A percentile compares a stretch with the other conserved stretches of the same genome.
Conservation (phyloP, 2,797 vertebrate species). For the Pseudotriccus pelzelni region DNA sequence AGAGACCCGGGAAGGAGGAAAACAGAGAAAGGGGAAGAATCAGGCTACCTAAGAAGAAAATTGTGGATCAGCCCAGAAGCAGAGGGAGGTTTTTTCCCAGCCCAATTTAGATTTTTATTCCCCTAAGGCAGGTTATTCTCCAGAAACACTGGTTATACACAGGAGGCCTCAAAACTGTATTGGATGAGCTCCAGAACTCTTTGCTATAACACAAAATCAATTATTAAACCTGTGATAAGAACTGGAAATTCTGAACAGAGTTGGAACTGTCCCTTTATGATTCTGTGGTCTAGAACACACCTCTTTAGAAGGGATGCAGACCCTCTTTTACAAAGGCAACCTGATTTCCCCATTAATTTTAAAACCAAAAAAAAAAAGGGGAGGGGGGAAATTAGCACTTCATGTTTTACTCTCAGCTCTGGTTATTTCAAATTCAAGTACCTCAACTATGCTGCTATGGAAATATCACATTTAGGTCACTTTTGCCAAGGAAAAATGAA, state of each 20-base stretch:
- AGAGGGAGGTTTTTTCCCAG: neutral
- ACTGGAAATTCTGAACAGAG: neutral
- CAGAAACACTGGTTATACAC: neutral
- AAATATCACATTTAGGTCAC: neutral
- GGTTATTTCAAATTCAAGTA: neutral
- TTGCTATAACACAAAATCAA: neutral
- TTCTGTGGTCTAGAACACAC: neutral
- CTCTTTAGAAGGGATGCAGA: neutral
- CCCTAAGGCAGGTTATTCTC: neutral
- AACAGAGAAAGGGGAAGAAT: neutral
- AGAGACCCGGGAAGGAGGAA: neutral
- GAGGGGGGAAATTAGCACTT: neutral
- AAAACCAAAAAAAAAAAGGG: neutral
- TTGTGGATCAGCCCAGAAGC: neutral
- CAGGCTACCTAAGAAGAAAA: neutral
- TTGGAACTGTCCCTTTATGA: neutral
- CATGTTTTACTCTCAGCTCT: neutral
- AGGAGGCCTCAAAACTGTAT: neutral
- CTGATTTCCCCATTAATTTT: neutral
- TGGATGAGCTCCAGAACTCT: neutral
- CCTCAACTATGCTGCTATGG: neutral
- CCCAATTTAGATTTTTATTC: neutral
- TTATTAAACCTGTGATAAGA: neutral
- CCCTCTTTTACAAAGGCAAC: neutral
- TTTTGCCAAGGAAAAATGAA: neutral